Base-by-base conservation (phyloP, 2,113 vertebrate species). In the Himantopus leucocephalus region DNA sequence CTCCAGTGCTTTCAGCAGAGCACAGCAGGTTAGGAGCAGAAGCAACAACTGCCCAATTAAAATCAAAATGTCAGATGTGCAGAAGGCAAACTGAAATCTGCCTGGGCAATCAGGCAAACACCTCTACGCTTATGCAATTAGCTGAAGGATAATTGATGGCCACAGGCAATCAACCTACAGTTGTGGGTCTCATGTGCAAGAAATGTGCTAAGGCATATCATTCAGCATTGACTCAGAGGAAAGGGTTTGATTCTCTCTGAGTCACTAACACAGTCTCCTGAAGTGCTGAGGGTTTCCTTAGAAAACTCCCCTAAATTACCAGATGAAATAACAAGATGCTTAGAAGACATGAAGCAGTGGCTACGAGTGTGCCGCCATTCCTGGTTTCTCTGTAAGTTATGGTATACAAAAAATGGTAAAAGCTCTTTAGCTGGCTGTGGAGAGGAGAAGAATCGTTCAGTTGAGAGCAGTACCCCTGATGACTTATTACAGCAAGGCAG, bases 11-110 rank as follows among this genome's bases (percentile, higher is more conserved):
- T 96, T 94, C 56, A 92, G 80, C 68, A 78, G 58, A 7, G 45
- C 92, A 73, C 92, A 94, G 84, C 58, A 66, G 80, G 84, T 91
- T 85, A 82, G 66, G 37, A 91, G 58, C 80, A 94, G 86, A 79
- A 95, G 77, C 41, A 94, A 82, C 35, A 82, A 87, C 50, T 85
- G 58, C 52, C 91, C 92, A 91, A 92, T 97, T 97, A 91, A 94
- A 95, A 96, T 47, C 1, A 9, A 96, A 91, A 94, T 82, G 90
- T 94, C 90, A 95, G 71, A 93, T 85, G 67, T 60, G 35, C 50
- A 87, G 74, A 92, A 93, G 67, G 92, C 62, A 96, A 96, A 90
- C 55, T 76, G 41, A 85, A 88, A 93, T 80, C 55, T 83, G 50
- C 41, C 45, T 73, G 52, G 32, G 37, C 66, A 90, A 74, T 59